Base-by-base conservation (phyloP, 2,888 invertebrate species). In the Phania funesta region DNA sequence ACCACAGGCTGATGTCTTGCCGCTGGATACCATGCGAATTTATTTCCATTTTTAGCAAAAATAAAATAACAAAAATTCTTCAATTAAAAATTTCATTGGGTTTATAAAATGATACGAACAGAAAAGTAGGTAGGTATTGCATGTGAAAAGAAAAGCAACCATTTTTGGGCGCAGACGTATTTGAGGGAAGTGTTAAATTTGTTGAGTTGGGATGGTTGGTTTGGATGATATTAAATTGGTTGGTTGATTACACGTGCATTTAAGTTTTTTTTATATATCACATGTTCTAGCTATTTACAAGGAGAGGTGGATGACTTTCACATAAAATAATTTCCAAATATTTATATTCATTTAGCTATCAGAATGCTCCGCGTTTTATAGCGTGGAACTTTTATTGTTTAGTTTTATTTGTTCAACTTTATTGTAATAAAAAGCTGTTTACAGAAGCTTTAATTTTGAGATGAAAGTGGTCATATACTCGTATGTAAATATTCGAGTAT, bases 321-420 rank as follows among this genome's bases (percentile, higher is more conserved):
- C 44, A 48, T 8, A 3, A 26, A 24, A 64, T 44, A 64, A 52
- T 32, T 64, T 44, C n/a, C 24, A 54, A 64, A 54, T 54, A 64
- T 74, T 32, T 52, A 20, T 62, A n/a, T 67, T 26, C 8, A 11
- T 58, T 16, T 24, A 41, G 22, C 48, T 46, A 7, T 5, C 41
- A 75, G 67, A 32, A 58, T 50, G 48, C 11, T 38, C 9, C 41
- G 8, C 44, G 3, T 58, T 44, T 67, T 76, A 50, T 76, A 52
- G 60, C 76, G 76, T 76, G 76, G 67, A 67, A 76, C 58, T 76
- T 76, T 76, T 67, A 76, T 76, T 67, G 73, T 52, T 64, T 74
- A 41, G 32, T 54, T 74, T 44, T 60, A 38, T 29, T 60, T 50
- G 26, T 50, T 41, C 1, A 32, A 35, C 22, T 64, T 16, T 41